Evolutionary conservation across 2,888 invertebrate genomes (phyloP).

Genomic region (Caenorhabditis becei): DNA sequence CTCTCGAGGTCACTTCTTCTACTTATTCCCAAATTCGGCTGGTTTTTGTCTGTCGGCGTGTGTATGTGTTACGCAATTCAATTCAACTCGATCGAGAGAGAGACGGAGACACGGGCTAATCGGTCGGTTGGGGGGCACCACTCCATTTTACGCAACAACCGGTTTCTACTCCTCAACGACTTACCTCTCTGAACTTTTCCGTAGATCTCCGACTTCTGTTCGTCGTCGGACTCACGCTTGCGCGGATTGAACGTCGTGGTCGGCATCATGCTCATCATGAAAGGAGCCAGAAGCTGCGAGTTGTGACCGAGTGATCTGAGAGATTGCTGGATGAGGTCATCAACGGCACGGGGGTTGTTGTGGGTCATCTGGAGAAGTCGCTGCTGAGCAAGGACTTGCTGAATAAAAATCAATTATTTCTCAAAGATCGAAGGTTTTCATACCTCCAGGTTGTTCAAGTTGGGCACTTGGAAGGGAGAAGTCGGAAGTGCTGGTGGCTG

Average conservation of each 20-base stretch:
- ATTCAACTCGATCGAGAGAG: slow-evolving; percentile 20
- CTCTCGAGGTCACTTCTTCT: slow-evolving; percentile 60
- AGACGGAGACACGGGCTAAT: slow-evolving; percentile 44
- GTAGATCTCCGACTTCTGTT: slow-evolving; percentile 73
- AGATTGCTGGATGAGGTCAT: slow-evolving; percentile 67
- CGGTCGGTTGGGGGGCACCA: slow-evolving; percentile 37
- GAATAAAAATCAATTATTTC: slow-evolving; percentile 2
- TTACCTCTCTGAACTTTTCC: slow-evolving; percentile 78
- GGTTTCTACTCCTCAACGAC: slow-evolving; percentile 39
- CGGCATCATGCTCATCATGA: slow-evolving; percentile 48
- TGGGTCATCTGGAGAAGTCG: slow-evolving; percentile 64
- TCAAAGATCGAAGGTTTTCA: not conserved
- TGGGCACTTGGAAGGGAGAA: slow-evolving; percentile 40
- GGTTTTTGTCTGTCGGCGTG: slow-evolving; percentile 38
- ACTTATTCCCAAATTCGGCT: slow-evolving; percentile 56
- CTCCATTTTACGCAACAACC: slow-evolving; percentile 53
- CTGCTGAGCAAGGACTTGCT: slow-evolving; percentile 60
- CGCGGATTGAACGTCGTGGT: slow-evolving; percentile 51
- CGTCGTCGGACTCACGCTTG: slow-evolving; percentile 71
- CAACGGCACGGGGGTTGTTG: slow-evolving; percentile 54
- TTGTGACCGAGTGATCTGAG: slow-evolving; percentile 38
- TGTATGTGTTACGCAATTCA: slow-evolving; percentile 52
- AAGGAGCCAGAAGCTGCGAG: slow-evolving; percentile 63
- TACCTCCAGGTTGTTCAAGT: slow-evolving; percentile 28
- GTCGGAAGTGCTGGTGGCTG: slow-evolving; percentile 32